A percentile compares a stretch with the other conserved stretches of the same genome.
phyloP scores from a whole-genome alignment of 2,888 invertebrate species.

The Nebria salina region DNA sequence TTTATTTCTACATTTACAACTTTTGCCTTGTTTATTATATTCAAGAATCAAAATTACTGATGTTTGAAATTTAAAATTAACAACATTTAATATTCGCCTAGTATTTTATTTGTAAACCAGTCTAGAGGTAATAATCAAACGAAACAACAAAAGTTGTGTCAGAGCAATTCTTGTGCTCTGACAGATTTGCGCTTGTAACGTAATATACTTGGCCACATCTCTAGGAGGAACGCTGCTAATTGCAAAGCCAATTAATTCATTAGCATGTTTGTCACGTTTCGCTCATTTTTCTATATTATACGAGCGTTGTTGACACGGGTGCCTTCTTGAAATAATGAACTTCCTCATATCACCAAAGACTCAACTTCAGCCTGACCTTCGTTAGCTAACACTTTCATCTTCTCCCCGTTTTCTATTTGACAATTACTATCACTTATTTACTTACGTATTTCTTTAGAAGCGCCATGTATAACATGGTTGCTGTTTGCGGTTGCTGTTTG shows the following conservation, averaged over 20 bases:
- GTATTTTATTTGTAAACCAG: no score
- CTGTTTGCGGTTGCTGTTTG: no score
- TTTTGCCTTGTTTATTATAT: no score
- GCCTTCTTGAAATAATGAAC: slow-evolving; percentile 37
- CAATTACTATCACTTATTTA: background rate
- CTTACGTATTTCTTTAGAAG: background rate
- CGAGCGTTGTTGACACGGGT: slow-evolving; percentile 13
- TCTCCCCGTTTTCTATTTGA: background rate
- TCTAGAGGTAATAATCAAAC: no score
- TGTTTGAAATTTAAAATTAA: no score
- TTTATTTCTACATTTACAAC: no score
- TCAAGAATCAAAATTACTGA: no score
- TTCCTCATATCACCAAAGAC: slow-evolving; percentile 19
- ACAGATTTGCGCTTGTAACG: no score
- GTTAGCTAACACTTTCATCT: slow-evolving; percentile 5
- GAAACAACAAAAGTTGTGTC: no score
- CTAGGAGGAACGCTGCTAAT: slow-evolving; percentile 27
- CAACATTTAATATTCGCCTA: no score
- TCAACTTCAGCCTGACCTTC: background rate
- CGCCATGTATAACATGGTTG: no score
- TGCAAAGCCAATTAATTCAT: slow-evolving; percentile 44
- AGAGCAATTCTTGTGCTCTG: no score
- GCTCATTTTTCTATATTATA: slow-evolving; percentile 27
- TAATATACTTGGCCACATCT: background rate
- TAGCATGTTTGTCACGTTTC: slow-evolving; percentile 38